Evolutionary conservation across 2,797 vertebrate species (phyloP), one percentile per base, ranked within the genome.

Genomic region (Presbytis comata): DNA sequence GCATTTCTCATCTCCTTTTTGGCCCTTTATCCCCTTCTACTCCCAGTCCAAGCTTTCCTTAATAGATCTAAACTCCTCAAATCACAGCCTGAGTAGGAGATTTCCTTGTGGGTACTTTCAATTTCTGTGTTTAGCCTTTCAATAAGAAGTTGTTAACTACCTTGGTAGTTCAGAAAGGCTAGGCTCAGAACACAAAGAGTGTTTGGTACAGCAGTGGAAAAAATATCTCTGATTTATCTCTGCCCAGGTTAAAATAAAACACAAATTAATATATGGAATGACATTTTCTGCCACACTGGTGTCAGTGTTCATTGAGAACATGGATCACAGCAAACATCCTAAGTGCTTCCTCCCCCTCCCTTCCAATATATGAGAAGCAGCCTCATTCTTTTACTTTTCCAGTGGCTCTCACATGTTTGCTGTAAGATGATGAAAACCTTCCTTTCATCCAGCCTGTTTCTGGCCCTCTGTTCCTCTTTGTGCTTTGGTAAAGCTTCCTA

Each of bases 401-500:
- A 5, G 64, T 44, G 59, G 14, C 75, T 96, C 61, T 70, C 55
- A 53, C 22, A 28, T 5, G 3, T 92, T 80, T 61, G 41, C 41
- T 64, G 21, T 53, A 84, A 70, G 53, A 44, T 8, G 19, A 59
- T 81, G 61, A 95, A 86, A 82, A 14, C 46, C 53, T 89, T 59
- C 22, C 88, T 93, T 89, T 93, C 82, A 94, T 76, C 46, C 75
- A 41, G n/a, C 36, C 55, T 30, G 10, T 93, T 93, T 72, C 82
- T 1, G 19, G 50, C 83, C 80, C n/a, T 82, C 70, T 61, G 78
- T 93, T 64, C 55, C 36, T 84, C 44, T 33, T 44, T 59, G 44
- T 24, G 16, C 88, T 86, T 72, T 55, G 79, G 28, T 39, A 87
- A 92, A 92, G 33, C 92, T 61, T 93, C 92, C 91, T 93, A 82